Base-by-base conservation (phyloP, 1,140 invertebrate genomes). In the Caenorhabditis brenneri region DNA sequence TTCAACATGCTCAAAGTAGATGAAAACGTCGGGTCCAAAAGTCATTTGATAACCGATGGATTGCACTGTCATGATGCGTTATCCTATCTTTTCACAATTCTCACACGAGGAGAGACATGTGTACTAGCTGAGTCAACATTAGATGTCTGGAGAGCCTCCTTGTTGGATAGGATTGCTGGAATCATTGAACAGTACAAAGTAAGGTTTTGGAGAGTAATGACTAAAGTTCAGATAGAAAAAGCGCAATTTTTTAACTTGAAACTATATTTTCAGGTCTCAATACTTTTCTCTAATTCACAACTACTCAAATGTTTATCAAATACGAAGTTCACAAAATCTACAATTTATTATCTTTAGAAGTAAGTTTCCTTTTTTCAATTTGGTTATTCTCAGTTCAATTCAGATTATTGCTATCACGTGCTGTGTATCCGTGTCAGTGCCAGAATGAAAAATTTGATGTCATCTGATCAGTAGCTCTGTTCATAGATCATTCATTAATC, bases 281-380 rank as follows among this genome's bases (percentile, higher is more conserved):
- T 80, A 22, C 48, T 80, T 6, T 80, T 80, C 22, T 53, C 79
- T 2, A 80, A 80, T 16, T 51, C 51, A 1, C 79, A 80, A 53
- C 29, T 80, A 16, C 48, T 80, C 22, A 51, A 58, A 24, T 80
- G 79, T 42, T 80, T 80, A 51, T 80, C 31, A 80, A 80, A 31
- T 80, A 80, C 15, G 79, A 58, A 36, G 79, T 55, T 80, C 48
- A 80, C 12, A 80, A 80, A 58, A 80, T 80, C 51, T 80, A 80
- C 27, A 19, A 80, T 19, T 80, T 80, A 58, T 80, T 48, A 31
- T 80, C 79, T 12, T 53, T 80, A 22, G 36, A 80, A 58, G 79
- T 80, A 31, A 58, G 51, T 24, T 27, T 79, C 4, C 22, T 22
- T 22, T 51, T 12, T 27, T 39, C 16, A 78, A 39, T 22, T 24